These are phyloP conservation scores for Cranoglanis bouderius DNA, from an alignment of 2,113 vertebrate genomes.

Conservation along the genomic window DNA sequence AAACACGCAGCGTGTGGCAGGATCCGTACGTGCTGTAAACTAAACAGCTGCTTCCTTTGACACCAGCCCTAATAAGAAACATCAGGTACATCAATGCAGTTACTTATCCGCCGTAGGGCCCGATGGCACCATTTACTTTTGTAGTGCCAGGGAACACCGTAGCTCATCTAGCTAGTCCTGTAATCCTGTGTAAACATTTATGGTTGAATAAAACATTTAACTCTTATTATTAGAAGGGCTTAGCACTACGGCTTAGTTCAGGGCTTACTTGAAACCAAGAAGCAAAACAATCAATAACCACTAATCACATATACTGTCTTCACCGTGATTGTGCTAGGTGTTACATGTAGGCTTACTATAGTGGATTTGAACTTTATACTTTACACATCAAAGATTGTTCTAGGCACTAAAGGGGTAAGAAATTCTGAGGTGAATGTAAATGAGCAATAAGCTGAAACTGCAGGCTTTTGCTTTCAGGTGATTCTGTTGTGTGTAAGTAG, in stretches of 20 bases:
- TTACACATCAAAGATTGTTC: constrained; percentile 39
- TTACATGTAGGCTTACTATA: constrained; percentile 41
- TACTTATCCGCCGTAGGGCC: constrained; percentile 3
- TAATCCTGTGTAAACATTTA: constrained; percentile 51
- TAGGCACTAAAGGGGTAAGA: constrained; percentile 26
- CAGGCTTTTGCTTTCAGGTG: constrained; percentile 13
- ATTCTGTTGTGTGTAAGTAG: not conserved
- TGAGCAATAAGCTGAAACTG: not conserved
- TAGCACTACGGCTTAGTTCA: constrained; percentile 62
- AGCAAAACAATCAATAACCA: constrained; percentile 30
- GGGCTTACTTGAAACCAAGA: constrained; percentile 51
- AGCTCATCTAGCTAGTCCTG: constrained; percentile 42
- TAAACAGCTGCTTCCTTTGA: constrained; percentile 35
- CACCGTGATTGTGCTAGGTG: constrained; percentile 51
- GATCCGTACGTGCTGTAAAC: constrained; percentile 15
- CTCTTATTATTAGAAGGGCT: constrained; percentile 64
- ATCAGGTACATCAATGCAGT: constrained; percentile 39
- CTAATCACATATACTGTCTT: constrained; percentile 43
- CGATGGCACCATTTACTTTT: not conserved
- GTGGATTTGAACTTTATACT: constrained; percentile 51
- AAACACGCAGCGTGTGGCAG: constrained; percentile 5
- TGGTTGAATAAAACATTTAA: constrained; percentile 44
- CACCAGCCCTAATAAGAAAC: constrained; percentile 34
- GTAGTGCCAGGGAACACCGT: constrained; percentile 31
- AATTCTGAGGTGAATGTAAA: constrained; percentile 28